Evolutionary conservation across 2,113 vertebrate species (phyloP), one percentile per base, ranked within the genome.

Genomic region (Enhydra lutris): DNA sequence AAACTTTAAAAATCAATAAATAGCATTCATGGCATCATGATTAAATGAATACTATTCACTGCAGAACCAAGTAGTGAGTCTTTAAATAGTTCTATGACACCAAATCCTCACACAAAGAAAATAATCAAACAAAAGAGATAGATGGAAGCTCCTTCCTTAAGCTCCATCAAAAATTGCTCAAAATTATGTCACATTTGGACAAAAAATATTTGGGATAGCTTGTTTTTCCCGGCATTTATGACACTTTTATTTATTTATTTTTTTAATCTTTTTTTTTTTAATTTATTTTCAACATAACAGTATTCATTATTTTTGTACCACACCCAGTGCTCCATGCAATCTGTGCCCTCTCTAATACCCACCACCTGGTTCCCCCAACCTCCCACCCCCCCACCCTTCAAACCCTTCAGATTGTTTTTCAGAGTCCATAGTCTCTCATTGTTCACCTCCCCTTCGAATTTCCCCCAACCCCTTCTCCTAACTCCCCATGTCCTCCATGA

Each of bases 1-100:
- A 97, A 95, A 91, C 3, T 90, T 79, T 50, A 12, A 91, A 94
- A 87, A 83, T 90, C 74, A 87, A 83, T 94, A 84, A 93, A 67
- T 71, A 39, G 14, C 7, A 83, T 78, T 93, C 83, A 86, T 3
- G 73, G 4, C 17, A 71, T 82, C 65, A 39, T 34, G 45, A 88
- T 45, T 87, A 76, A 63, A 36, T 86, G 81, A 94, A 52, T 74
- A 89, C 9, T 61, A 95, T 69, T 65, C 7, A 59, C 14, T 65
- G 18, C 5, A 78, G 69, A n/a, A 89, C 14, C 8, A 67, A 34
- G n/a, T 55, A 55, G 17, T 86, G 31, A 86, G 5, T 67, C 7
- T 82, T 67, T 45, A 88, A 88, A 91, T 91, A 79, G 57, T 63
- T 42, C 10, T 69, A 34, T 71, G 10, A 24, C 18, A 61, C 50